These are phyloP conservation scores for Mesochorus sp. DNA, from an alignment of 2,888 invertebrate species.

Conservation along the genomic window DNA sequence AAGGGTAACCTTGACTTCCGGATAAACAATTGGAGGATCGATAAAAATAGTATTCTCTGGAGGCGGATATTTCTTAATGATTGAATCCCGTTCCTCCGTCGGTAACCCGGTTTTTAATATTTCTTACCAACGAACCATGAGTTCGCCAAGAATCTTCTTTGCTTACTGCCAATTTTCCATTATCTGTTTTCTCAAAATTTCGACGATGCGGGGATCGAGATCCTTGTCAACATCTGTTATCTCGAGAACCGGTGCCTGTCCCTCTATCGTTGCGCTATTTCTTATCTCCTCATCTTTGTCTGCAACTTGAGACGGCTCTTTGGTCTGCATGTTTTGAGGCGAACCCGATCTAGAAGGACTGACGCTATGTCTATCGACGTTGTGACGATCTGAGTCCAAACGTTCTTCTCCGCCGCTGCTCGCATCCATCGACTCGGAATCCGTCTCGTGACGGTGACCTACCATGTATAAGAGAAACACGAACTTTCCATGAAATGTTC, in stretches of 20 bases:
- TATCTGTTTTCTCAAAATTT: conserved; percentile 4
- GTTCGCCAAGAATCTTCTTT: conserved; percentile 5
- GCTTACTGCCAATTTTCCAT: neutral
- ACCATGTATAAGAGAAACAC: neutral
- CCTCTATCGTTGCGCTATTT: neutral
- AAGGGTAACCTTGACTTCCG: conserved; percentile 15
- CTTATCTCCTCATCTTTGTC: neutral
- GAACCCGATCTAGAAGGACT: neutral
- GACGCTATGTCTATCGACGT: neutral
- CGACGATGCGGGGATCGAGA: conserved; percentile 10
- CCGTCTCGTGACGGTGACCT: neutral
- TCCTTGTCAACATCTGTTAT: neutral
- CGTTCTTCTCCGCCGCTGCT: neutral
- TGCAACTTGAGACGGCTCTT: neutral
- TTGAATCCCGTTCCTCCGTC: neutral
- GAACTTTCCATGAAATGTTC: neutral
- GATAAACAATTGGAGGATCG: conserved; percentile 3
- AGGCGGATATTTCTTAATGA: conserved; percentile 19
- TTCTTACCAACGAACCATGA: conserved; percentile 35
- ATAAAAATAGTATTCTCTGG: conserved; percentile 24
- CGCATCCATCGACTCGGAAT: neutral
- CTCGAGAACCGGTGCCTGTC: neutral
- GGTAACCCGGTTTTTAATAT: conserved; percentile 52
- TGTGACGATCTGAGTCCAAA: neutral
- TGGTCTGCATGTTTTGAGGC: neutral